phyloP scores from a whole-genome alignment of 2,888 invertebrate genomes.

The Tetranychus piercei region DNA sequence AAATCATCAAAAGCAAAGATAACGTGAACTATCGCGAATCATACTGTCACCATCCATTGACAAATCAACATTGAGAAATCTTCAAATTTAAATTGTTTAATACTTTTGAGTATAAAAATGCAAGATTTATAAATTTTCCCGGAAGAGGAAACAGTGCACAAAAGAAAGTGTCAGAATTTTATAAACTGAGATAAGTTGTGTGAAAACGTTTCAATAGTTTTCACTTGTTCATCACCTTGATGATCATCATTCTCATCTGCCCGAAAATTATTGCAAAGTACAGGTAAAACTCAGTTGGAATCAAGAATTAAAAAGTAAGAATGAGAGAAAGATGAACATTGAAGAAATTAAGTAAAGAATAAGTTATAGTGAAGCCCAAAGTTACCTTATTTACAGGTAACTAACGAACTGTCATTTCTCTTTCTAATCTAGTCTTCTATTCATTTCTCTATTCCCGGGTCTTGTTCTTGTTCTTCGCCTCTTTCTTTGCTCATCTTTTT shows the following conservation, averaged over 20 bases:
- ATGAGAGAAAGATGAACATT: background rate
- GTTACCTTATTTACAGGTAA: background rate
- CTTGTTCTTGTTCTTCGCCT: background rate
- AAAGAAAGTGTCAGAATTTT: too few relatives aligned
- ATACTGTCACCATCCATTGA: too few relatives aligned
- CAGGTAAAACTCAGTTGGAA: background rate
- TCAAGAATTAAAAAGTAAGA: conserved; percentile 4
- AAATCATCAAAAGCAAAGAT: background rate
- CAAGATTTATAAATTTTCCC: too few relatives aligned
- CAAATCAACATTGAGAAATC: too few relatives aligned
- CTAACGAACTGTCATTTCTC: background rate
- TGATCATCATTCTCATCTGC: too few relatives aligned
- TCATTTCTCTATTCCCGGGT: background rate
- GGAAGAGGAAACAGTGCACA: too few relatives aligned
- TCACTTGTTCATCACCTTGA: too few relatives aligned
- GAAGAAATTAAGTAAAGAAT: background rate
- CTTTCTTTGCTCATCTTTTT: background rate
- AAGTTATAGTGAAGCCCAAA: background rate
- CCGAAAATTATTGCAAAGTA: background rate
- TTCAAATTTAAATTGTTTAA: too few relatives aligned
- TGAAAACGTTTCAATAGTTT: too few relatives aligned
- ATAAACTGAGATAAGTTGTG: too few relatives aligned
- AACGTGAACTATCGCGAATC: background rate
- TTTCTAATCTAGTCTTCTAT: background rate
- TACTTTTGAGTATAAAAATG: too few relatives aligned